These are phyloP conservation scores for Acanthisitta chloris DNA, from an alignment of 2,113 vertebrate species.

Conservation along the genomic window DNA sequence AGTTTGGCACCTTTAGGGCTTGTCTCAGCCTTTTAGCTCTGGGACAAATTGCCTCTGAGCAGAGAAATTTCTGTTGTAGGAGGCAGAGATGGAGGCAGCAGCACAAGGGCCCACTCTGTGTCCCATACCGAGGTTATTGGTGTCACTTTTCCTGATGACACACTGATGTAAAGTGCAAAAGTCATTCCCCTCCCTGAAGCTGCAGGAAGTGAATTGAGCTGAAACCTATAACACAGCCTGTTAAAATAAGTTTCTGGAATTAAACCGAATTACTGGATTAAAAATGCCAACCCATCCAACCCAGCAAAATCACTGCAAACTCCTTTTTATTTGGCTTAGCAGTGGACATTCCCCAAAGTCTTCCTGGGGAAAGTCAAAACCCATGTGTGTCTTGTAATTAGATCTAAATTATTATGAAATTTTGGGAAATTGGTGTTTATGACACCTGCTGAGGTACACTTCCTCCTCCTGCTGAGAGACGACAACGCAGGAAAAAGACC, in stretches of 20 bases:
- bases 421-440: conserved; percentile 65
- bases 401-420: conserved; percentile 66
- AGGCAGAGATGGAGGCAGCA: background rate
- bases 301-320: background rate
- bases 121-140: background rate
- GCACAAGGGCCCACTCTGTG: background rate
- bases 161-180: background rate
- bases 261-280: background rate
- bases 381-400: conserved; percentile 48
- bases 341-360: background rate
- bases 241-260: background rate
- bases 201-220: background rate
- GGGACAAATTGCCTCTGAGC: background rate
- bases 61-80: background rate
- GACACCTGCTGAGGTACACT: conserved; percentile 62
- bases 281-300: background rate
- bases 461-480: conserved; percentile 53
- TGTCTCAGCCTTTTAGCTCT: background rate
- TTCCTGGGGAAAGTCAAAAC: conserved; percentile 18
- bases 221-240: background rate
- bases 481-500: conserved; percentile 38
- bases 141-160: background rate
- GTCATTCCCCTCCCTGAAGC: background rate
- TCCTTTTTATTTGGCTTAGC: background rate
- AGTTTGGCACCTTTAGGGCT: background rate